Percentiles rank a stretch among this genome's conserved stretches.
phyloP scores from a whole-genome alignment of 2,113 vertebrate genomes.

The Rhizomys pruinosus region DNA sequence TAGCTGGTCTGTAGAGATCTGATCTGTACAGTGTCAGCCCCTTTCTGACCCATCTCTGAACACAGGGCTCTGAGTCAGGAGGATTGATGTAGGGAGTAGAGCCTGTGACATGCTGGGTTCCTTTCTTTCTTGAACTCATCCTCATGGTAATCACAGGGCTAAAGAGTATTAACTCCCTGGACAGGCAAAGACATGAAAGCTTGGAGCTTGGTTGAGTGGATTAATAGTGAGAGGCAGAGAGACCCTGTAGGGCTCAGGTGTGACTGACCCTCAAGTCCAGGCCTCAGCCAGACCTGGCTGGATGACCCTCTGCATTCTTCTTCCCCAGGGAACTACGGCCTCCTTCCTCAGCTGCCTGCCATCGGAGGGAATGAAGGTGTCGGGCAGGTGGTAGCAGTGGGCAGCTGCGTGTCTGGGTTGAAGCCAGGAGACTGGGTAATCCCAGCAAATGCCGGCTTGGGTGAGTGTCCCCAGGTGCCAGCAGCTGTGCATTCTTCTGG shows the following conservation, averaged over 20 bases:
- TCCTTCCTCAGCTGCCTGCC: conserved; percentile 91
- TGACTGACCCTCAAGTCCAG: background rate
- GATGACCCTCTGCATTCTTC: conserved; percentile 39
- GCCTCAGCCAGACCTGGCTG: background rate
- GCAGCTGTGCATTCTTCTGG: background rate
- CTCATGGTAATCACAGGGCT: background rate
- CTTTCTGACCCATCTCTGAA: conserved; percentile 23
- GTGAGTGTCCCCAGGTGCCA: conserved; percentile 83
- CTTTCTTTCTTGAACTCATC: background rate
- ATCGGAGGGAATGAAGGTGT: conserved; percentile 96
- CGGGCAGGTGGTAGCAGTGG: conserved; percentile 92
- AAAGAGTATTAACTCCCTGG: background rate
- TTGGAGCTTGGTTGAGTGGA: background rate
- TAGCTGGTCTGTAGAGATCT: conserved; percentile 58
- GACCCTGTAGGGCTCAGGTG: background rate
- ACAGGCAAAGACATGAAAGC: background rate
- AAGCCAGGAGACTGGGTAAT: conserved; percentile 94
- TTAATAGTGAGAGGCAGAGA: background rate
- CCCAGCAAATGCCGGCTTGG: conserved; percentile 88
- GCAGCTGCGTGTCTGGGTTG: conserved; percentile 86
- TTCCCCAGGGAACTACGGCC: conserved; percentile 91
- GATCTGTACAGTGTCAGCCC: background rate
- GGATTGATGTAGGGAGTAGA: background rate
- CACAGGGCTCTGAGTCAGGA: conserved; percentile 34
- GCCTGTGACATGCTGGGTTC: background rate